A percentile compares a stretch with the other conserved stretches of the same genome.
These are phyloP conservation scores for Meles meles DNA, from an alignment of 2,113 vertebrate genomes.

Conservation along the genomic window DNA sequence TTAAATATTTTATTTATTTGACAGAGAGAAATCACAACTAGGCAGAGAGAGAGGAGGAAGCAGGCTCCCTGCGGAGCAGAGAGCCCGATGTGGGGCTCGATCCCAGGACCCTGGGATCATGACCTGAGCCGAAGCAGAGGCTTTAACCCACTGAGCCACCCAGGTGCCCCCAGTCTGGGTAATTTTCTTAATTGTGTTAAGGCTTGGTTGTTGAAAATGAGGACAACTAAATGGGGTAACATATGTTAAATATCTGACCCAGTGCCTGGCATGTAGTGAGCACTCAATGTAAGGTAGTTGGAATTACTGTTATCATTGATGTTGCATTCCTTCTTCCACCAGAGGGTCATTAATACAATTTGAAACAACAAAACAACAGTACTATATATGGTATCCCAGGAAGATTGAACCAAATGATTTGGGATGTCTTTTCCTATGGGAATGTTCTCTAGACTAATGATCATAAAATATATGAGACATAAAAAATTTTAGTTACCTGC, in stretches of 20 bases:
- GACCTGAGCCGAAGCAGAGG: no score
- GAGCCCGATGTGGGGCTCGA: no score
- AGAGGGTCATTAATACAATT: not conserved
- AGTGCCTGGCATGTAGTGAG: not conserved
- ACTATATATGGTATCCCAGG: not conserved
- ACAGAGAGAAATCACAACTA: no score
- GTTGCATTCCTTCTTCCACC: not conserved
- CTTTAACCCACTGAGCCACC: no score
- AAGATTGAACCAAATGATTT: not conserved
- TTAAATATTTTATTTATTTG: no score
- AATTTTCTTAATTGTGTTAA: not conserved
- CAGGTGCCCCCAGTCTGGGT: no score
- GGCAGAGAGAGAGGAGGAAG: no score
- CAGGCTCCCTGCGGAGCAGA: no score
- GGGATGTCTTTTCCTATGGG: not conserved
- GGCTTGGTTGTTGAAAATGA: not conserved
- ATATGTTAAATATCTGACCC: not conserved
- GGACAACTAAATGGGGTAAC: not conserved
- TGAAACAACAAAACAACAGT: not conserved
- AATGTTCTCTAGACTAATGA: not conserved
- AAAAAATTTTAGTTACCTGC: not conserved
- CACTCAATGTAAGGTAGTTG: not conserved
- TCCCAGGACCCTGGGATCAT: no score
- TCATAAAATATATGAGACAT: constrained; percentile 4
- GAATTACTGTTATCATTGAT: not conserved